Percentiles rank a stretch among this genome's conserved stretches.
phyloP scores from a whole-genome alignment of 2,797 vertebrate genomes.

The Atherinosoma microstoma region DNA sequence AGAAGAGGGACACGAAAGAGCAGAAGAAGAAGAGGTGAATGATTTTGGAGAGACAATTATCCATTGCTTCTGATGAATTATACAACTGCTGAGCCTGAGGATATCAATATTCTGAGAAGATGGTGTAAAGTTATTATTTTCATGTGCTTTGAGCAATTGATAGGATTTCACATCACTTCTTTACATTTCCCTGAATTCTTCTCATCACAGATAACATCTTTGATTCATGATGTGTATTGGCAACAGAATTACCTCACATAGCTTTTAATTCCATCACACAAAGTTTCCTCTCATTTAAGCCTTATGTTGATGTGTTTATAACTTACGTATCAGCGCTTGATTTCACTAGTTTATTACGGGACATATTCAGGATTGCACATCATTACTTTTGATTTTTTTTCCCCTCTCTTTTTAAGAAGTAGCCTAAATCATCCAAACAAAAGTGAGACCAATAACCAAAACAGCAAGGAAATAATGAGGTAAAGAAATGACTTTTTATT shows the following conservation, averaged over 20 bases:
- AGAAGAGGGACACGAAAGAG: too few species aligned
- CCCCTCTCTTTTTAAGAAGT: too few species aligned
- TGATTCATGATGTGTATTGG: too few species aligned
- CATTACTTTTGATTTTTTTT: too few species aligned
- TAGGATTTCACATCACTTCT: not conserved
- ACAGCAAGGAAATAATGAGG: slow-evolving; percentile 10
- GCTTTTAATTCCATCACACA: too few species aligned
- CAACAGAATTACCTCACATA: too few species aligned
- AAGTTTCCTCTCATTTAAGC: too few species aligned
- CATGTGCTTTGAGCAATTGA: not conserved
- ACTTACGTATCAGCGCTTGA: too few species aligned
- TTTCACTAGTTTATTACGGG: too few species aligned
- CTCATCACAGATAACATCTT: not conserved
- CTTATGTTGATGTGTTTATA: too few species aligned
- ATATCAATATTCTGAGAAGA: not conserved
- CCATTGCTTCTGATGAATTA: not conserved
- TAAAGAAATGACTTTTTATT: slow-evolving; percentile 8
- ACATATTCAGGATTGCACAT: too few species aligned
- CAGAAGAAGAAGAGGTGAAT: not conserved
- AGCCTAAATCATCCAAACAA: not conserved
- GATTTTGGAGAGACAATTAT: not conserved
- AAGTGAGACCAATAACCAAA: not conserved
- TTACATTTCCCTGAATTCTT: not conserved
- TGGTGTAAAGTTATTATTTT: not conserved
- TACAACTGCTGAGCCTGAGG: not conserved